A percentile compares a stretch with the other conserved stretches of the same genome.
Evolutionary conservation across 2,113 vertebrate species (phyloP).

Genomic region (Saccopteryx leptura): DNA sequence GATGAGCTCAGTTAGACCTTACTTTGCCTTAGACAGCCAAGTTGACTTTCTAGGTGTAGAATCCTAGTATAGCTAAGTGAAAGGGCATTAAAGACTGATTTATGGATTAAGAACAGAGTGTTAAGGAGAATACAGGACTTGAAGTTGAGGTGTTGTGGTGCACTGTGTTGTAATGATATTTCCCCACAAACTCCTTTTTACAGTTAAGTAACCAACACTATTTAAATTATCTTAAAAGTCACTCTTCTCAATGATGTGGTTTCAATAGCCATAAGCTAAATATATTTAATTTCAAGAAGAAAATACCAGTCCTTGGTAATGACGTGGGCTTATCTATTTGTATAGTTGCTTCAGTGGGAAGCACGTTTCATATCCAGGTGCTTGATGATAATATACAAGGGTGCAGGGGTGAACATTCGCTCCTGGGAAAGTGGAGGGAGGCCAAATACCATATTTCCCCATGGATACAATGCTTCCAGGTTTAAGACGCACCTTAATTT

Average conservation of each 20-base stretch:
- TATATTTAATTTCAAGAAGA: conserved; percentile 34
- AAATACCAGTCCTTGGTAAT: neutral
- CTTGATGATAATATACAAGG: neutral
- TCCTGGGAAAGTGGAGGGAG: neutral
- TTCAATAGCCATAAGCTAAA: neutral
- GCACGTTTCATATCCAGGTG: neutral
- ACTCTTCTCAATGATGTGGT: neutral
- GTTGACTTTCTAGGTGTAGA: conserved; percentile 19
- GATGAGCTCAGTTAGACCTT: conserved; percentile 48
- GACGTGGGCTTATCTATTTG: neutral
- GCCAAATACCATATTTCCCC: neutral
- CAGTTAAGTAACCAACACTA: neutral
- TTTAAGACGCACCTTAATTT: no score
- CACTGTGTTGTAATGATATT: neutral
- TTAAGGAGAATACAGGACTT: neutral
- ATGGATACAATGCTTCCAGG: no score
- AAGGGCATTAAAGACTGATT: conserved; percentile 5
- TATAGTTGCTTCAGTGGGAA: neutral
- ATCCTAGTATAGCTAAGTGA: neutral
- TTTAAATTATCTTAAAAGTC: conserved; percentile 35
- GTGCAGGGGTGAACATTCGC: neutral
- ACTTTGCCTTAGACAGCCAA: neutral
- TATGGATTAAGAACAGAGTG: neutral
- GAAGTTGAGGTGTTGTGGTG: neutral
- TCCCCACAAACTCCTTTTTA: neutral